Conservation (phyloP, 2,113 vertebrate species). For the Dromiciops gliroides region DNA sequence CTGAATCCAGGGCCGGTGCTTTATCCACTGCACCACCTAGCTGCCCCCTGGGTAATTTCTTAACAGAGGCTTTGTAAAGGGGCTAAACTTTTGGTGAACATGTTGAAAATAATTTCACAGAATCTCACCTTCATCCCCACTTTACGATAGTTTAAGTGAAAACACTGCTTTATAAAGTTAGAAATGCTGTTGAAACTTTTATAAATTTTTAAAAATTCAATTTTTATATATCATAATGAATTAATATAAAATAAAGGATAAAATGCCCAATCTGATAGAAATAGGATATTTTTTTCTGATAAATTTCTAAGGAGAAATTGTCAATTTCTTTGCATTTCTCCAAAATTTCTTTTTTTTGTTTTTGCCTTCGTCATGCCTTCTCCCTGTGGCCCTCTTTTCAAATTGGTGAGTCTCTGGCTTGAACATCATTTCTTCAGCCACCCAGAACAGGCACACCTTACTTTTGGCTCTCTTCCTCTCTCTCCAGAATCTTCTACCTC, state of each 20-base stretch:
- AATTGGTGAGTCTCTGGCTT: not conserved
- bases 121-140: not conserved
- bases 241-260: not conserved
- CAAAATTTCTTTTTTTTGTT: not conserved
- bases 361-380: not conserved
- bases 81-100: not conserved
- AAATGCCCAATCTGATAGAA: not conserved
- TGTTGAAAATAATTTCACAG: not conserved
- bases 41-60: not conserved
- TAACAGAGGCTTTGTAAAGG: not conserved
- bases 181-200: not conserved
- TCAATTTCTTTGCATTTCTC: not conserved
- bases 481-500: not conserved
- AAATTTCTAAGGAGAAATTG: not conserved
- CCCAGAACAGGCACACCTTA: not conserved
- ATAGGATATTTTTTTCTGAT: not conserved
- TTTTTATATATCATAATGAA: not conserved
- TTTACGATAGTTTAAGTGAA: not conserved
- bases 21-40: too few species aligned
- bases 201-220: not conserved
- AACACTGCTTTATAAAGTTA: not conserved
- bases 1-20: too few species aligned
- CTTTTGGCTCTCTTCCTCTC: not conserved
- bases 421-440: not conserved
- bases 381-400: not conserved